phyloP scores from a whole-genome alignment of 1,140 invertebrate genomes.

The Calephelis nemesis region DNA sequence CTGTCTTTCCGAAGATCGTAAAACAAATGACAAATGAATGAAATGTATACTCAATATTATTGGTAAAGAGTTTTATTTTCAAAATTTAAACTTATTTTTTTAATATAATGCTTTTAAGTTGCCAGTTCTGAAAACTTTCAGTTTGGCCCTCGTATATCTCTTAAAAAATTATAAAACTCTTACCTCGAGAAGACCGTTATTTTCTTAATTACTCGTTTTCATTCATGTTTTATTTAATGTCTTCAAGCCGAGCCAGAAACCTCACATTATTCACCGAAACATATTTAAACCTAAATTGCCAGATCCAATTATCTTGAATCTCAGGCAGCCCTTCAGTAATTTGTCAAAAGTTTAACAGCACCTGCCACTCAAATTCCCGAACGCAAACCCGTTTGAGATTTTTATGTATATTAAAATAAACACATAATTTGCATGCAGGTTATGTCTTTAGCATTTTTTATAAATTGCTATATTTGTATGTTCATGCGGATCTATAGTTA shows the following conservation, averaged over 20 bases:
- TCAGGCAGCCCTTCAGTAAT: constrained; percentile 11
- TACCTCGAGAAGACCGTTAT: background rate
- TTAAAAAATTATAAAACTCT: background rate
- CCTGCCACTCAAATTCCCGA: constrained; percentile 10
- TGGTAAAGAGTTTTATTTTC: too few relatives aligned
- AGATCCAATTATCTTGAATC: constrained; percentile 16
- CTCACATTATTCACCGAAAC: constrained; percentile 14
- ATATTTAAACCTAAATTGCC: constrained; percentile 2
- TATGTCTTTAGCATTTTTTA: too few relatives aligned
- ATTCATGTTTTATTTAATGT: constrained; percentile 4
- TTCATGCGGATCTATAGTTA: too few relatives aligned
- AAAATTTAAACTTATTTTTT: too few relatives aligned
- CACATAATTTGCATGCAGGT: too few relatives aligned
- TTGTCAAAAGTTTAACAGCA: constrained; percentile 21
- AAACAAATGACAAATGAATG: too few relatives aligned
- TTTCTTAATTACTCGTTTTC: constrained; percentile 4
- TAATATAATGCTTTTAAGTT: too few relatives aligned
- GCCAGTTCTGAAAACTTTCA: too few relatives aligned
- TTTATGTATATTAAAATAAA: background rate
- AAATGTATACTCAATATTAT: too few relatives aligned
- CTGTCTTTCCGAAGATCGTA: too few relatives aligned
- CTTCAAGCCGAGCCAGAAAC: constrained; percentile 1
- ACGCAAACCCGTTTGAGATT: background rate
- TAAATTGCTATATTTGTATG: too few relatives aligned
- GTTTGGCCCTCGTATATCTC: too few relatives aligned